Percentiles rank a stretch among this genome's conserved stretches.
Evolutionary conservation across 2,888 invertebrate species (phyloP).

Genomic region (Pseudococcus jackbeardsleyi): DNA sequence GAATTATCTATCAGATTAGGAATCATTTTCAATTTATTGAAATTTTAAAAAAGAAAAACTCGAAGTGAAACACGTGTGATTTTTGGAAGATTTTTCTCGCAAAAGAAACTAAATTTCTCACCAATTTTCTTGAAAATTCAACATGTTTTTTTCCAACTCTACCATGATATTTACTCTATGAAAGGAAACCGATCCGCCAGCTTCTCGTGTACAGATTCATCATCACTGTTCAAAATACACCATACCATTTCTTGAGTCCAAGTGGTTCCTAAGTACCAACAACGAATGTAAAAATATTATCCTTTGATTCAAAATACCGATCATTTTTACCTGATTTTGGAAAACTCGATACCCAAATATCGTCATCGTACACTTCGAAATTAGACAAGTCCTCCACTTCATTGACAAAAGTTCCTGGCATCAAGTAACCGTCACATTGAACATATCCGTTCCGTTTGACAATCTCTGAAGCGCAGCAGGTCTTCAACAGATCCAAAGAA

Average conservation of each 20-base stretch:
- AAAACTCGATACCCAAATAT: conserved; percentile 74
- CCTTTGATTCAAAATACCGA: no score
- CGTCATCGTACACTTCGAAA: conserved; percentile 71
- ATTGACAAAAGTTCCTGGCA: background rate
- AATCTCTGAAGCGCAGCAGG: background rate
- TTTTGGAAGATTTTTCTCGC: no score
- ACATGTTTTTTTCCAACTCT: no score
- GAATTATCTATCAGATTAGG: no score
- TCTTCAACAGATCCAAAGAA: background rate
- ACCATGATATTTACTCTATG: background rate
- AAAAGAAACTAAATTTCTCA: no score
- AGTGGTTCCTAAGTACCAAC: background rate
- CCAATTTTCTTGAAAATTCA: no score
- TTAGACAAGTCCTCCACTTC: background rate
- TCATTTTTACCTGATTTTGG: conserved; percentile 73
- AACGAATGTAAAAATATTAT: background rate
- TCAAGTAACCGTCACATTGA: background rate
- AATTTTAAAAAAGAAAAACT: no score
- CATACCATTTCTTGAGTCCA: conserved; percentile 19
- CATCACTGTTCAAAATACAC: background rate
- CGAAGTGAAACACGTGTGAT: no score
- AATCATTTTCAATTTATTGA: no score
- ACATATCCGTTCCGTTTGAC: background rate
- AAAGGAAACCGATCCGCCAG: background rate
- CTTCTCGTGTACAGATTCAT: background rate